A percentile compares a stretch with the other conserved stretches of the same genome.
Conservation (phyloP, 2,113 vertebrate species). For the Gymnogyps californianus region DNA sequence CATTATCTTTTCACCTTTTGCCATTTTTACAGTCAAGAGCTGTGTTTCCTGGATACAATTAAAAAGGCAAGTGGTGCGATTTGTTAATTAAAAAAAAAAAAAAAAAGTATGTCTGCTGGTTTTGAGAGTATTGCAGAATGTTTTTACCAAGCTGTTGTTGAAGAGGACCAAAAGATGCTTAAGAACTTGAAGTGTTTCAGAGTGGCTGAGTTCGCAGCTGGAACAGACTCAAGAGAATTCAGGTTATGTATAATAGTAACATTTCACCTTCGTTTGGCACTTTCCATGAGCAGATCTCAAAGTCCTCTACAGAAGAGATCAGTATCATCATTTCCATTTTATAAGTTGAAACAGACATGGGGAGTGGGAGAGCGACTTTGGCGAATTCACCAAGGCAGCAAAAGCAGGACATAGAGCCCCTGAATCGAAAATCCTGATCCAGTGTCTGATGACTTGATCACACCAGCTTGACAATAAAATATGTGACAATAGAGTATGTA, state of each 20-base stretch:
- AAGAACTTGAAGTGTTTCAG: not conserved
- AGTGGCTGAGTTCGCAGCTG: not conserved
- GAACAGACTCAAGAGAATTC: not conserved
- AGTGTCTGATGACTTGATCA: not conserved
- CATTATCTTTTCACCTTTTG: constrained; percentile 6
- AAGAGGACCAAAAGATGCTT: not conserved
- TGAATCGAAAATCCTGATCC: not conserved
- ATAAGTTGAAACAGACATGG: not conserved
- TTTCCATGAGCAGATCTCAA: not conserved
- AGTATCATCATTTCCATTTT: not conserved
- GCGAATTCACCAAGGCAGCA: not conserved
- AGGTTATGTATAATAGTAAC: not conserved
- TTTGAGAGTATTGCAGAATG: not conserved
- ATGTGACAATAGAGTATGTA: not conserved
- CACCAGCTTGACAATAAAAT: not conserved
- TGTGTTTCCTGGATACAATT: not conserved
- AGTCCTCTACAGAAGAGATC: not conserved
- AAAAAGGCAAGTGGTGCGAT: not conserved
- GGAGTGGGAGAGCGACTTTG: not conserved
- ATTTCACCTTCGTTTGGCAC: not conserved
- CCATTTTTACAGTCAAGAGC: not conserved
- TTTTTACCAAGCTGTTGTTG: not conserved
- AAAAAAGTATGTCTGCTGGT: not conserved
- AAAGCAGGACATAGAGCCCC: not conserved
- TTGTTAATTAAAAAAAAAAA: not conserved